Base-by-base conservation (phyloP, 2,113 vertebrate species). In the Channa maculata region DNA sequence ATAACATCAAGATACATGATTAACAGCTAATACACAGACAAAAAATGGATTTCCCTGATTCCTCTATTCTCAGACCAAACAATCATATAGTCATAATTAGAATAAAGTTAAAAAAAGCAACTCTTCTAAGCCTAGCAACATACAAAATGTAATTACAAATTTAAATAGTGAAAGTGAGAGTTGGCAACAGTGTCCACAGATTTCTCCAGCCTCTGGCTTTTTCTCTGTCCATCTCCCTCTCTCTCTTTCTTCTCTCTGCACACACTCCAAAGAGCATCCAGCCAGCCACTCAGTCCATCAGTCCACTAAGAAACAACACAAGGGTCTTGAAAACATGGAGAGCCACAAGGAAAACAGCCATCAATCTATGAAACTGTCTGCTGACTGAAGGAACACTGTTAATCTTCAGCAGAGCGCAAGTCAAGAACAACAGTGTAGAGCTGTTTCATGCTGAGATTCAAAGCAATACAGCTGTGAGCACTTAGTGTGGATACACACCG, bases 291-390 rank as follows among this genome's bases (percentile, higher is more conserved):
- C 51, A 8, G 81, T 61, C 65, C 61, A 48, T 80, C 63, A 15
- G 51, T 74, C 61, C 34, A 14, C 78, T 54, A 44, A 69, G 63
- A 65, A 75, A 82, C 72, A 75, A 71, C 87, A 84, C 51, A 49
- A 65, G 59, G 51, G 83, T 68, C 70, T 61, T 51, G 64, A 82
- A 84, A 85, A 82, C 82, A 85, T 59, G 77, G 79, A 7, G 53
- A 84, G 75, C 77, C 71, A 62, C 69, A 87, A 85, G 64, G 52
- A 83, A 85, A 89, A 88, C 76, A 89, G 44, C 65, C 77, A 91
- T 89, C 84, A 82, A 89, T 90, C 83, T 88, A 70, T 5, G 8
- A 6, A 10, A 59, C 77, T 86, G 85, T 83, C 77, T 37, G 69
- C 72, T 41, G 54, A 78, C 77, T 67, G 60, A 64, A 33, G 79